Base-by-base conservation (phyloP, 2,888 invertebrate genomes). In the Noctua fimbriata region DNA sequence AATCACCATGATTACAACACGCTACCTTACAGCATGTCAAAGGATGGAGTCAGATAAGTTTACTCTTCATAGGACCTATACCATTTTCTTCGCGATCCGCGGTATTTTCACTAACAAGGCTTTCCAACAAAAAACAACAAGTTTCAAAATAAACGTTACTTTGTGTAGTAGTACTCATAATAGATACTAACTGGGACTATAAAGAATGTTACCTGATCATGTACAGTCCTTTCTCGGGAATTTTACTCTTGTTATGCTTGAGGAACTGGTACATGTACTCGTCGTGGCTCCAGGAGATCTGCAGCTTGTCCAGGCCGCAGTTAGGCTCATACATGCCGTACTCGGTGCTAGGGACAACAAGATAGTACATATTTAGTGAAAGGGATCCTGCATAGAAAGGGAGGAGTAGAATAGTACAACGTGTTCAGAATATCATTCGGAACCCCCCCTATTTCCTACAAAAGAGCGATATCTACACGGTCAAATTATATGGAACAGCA, bases 241-340 rank as follows among this genome's bases (percentile, higher is more conserved):
- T 94, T 83, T 97, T 98, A 49, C 98, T 95, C 28, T 98, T 98
- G 94, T 98, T 98, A 94, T 99, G 99, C 63, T 88, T 88, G 21
- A 89, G 88, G 76, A 99, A 95, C 87, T 97, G 97, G 95, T 99
- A 99, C 92, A 99, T 96, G 93, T 99, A 99, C 95, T 99, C 99
- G 94, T 99, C 99, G 94, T 99, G 99, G 0, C 99, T 99, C 99
- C 99, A 99, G 0, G 99, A 99, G 98, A 99, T 98, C 75, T 97
- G 92, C 28, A 99, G 95, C 81, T 99, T 98, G 73, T 98, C 98
- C 73, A 99, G 93, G 0, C 99, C 99, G 93, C 99, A 99, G 86
- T 98, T 97, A 0, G 98, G 98, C 87, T 97, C 85, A 96, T 99
- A 99, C 92, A 99, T 99, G 81, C 99, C 99, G 92, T 98, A 98